These are phyloP conservation scores for Vulpes lagopus DNA, from an alignment of 2,113 vertebrate species.

Conservation along the genomic window DNA sequence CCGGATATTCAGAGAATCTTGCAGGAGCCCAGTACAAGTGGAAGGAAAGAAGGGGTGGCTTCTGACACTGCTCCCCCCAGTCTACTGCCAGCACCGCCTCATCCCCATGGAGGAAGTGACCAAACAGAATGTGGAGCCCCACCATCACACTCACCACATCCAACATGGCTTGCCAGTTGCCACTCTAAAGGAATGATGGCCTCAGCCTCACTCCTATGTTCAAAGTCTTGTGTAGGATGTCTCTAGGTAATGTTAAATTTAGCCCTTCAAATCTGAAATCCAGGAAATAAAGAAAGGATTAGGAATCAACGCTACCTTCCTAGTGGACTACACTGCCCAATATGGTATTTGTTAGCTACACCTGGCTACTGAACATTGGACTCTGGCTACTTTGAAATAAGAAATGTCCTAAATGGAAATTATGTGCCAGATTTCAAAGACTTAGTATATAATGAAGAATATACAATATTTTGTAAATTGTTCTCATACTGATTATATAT, in stretches of 20 bases:
- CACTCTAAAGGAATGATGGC: neutral
- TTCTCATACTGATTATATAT: neutral
- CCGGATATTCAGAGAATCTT: neutral
- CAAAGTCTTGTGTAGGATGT: neutral
- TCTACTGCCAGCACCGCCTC: accelerated
- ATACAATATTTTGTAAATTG: neutral
- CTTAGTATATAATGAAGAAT: neutral
- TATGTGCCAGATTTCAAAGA: neutral
- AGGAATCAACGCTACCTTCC: neutral
- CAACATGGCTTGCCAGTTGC: neutral
- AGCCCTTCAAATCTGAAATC: neutral
- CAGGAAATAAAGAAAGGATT: neutral
- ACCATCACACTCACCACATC: too few species aligned
- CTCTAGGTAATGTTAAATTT: neutral
- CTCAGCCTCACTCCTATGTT: neutral
- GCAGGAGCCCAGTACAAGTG: accelerated
- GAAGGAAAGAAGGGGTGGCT: neutral
- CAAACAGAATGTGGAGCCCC: neutral
- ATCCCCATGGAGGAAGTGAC: neutral
- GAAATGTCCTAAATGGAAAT: neutral
- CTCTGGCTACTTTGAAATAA: neutral
- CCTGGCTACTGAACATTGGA: neutral
- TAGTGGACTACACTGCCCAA: neutral
- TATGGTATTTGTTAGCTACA: neutral
- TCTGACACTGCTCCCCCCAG: neutral